Base-by-base conservation (phyloP, 2,113 vertebrate species). In the Rostratula benghalensis region DNA sequence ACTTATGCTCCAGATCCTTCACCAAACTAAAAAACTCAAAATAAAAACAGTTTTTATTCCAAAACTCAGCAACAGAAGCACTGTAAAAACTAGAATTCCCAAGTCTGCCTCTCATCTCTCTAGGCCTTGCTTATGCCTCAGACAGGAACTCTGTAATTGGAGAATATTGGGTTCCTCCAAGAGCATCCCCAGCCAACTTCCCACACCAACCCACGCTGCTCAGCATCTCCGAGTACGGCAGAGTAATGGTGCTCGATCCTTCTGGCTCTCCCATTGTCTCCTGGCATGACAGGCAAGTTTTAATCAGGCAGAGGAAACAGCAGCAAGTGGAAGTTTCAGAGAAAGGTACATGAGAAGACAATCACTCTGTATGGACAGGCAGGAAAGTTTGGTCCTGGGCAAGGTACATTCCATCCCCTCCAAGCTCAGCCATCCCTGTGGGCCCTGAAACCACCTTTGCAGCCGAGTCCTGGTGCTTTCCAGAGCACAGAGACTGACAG, bases 191-290 rank as follows among this genome's bases (percentile, higher is more conserved):
- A 65, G 51, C 4, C 61, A 54, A 1, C 20, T 50, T 54, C 30
- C 28, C 39, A 23, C 3, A 14, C 8, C 61, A 37, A 5, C 25
- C 65, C 71, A 22, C 54, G 15, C 19, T 8, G 2, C 57, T 65
- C 27, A 41, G 6, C 48, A 15, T 19, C 35, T 20, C 64, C 5
- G 7, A 63, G 46, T 30, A 30, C 5, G 8, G 24, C 30, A 75
- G 11, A 30, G 1, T 1, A 7, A 35, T 0, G 1, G 37, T 23
- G 35, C n/a, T 28, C 23, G 45, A 10, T 35, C 23, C 60, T 53
- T 23, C 83, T 53, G 50, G 28, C 15, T 57, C 12, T 78, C 46
- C 57, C 13, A 1, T 30, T 25, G 46, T 65, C 35, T 35, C 69
- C 15, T 23, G 8, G 50, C 3, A 17, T 3, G 1, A 13, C 19